Percentiles rank a stretch among this genome's conserved stretches.
These are phyloP conservation scores for Limonius californicus DNA, from an alignment of 1,140 invertebrate species.

Conservation along the genomic window DNA sequence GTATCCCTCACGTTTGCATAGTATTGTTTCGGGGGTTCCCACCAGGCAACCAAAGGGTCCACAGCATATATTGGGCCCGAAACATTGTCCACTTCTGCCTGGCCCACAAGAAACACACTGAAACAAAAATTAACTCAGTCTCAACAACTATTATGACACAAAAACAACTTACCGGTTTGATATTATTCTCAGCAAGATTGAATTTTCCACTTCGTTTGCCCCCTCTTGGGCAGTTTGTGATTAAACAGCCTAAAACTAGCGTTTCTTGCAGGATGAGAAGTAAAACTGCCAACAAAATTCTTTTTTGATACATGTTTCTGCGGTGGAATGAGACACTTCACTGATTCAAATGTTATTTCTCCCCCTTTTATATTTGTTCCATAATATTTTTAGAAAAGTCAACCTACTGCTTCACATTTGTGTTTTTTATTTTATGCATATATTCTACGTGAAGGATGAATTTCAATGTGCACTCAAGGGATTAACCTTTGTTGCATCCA, in stretches of 20 bases:
- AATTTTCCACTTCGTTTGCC: slow-evolving; percentile 50
- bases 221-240: slow-evolving; percentile 54
- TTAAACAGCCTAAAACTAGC: slow-evolving; percentile 48
- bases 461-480: slow-evolving; percentile 2
- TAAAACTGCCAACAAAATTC: slow-evolving; percentile 19
- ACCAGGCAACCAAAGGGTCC: slow-evolving; percentile 53
- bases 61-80: slow-evolving; percentile 54
- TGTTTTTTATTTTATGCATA: background rate
- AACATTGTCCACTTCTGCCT: slow-evolving; percentile 50
- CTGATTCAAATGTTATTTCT: background rate
- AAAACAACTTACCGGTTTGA: slow-evolving; percentile 40
- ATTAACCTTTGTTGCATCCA: background rate
- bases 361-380: background rate
- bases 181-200: slow-evolving; percentile 34
- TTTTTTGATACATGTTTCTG: background rate
- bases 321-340: background rate
- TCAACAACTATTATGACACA: too few species aligned
- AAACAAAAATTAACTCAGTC: too few species aligned
- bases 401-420: background rate
- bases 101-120: slow-evolving; percentile 52
- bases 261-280: background rate
- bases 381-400: background rate
- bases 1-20: slow-evolving; percentile 46
- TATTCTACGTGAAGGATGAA: background rate
- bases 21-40: slow-evolving; percentile 50